Evolutionary conservation across 1,140 invertebrate species (phyloP).

Genomic region (Bombus pyrosoma): DNA sequence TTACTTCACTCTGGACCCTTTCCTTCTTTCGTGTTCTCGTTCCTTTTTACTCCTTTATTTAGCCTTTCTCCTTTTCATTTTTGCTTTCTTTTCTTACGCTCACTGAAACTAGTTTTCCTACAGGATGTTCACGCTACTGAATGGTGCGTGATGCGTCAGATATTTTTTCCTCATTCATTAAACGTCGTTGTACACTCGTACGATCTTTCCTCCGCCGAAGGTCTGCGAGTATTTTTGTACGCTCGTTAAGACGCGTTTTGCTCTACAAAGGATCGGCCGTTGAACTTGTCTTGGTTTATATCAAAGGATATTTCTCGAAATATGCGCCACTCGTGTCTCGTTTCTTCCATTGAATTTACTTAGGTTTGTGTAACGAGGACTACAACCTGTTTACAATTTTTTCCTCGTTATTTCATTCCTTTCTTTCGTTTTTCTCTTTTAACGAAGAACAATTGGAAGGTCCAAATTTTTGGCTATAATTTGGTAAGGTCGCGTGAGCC

Average conservation of each 20-base stretch:
- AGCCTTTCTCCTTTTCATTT: slow-evolving; percentile 30
- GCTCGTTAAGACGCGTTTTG: slow-evolving; percentile 10
- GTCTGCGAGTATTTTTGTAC: neutral
- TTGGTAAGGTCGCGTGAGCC: slow-evolving; percentile 57
- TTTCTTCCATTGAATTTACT: neutral
- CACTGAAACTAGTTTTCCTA: slow-evolving; percentile 58
- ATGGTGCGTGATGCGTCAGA: slow-evolving; percentile 42
- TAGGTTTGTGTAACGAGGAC: neutral
- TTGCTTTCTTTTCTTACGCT: slow-evolving; percentile 43
- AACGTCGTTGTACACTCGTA: neutral
- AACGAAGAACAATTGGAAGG: neutral
- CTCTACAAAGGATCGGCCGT: neutral
- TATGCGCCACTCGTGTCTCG: neutral
- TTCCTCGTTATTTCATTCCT: neutral
- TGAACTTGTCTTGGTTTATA: slow-evolving; percentile 7
- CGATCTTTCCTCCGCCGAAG: neutral
- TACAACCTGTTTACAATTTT: neutral
- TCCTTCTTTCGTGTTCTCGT: slow-evolving; percentile 47
- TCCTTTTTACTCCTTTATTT: slow-evolving; percentile 51
- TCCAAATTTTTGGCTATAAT: slow-evolving; percentile 53
- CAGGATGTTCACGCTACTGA: slow-evolving; percentile 7
- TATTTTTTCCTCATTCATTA: slow-evolving; percentile 32
- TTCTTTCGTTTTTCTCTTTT: neutral
- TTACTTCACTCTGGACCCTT: slow-evolving; percentile 62
- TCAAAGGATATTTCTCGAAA: slow-evolving; percentile 8